Conservation (phyloP, 2,113 vertebrate genomes). For the Elaphurus davidianus region DNA sequence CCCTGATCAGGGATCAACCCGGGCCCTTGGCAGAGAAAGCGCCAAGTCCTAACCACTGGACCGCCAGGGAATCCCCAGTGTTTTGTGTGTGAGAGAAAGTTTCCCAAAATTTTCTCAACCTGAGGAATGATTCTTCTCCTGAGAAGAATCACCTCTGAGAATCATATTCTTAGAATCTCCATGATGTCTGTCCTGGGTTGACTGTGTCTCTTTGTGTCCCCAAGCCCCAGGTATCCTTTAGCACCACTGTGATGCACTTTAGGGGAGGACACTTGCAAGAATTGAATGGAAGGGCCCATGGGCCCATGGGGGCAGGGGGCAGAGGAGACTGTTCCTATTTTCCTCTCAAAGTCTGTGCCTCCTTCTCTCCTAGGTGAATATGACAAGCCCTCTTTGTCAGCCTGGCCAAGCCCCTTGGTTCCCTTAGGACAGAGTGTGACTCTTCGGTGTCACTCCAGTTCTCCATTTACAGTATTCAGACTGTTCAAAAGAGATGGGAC, state of each 20-base stretch:
- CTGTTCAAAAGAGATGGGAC: not conserved
- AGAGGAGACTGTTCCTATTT: fast-evolving
- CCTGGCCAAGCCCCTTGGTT: not conserved
- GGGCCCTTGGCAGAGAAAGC: not conserved
- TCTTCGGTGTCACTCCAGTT: fast-evolving
- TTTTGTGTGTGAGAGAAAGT: not conserved
- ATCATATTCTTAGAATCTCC: not conserved
- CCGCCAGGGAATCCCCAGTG: not conserved
- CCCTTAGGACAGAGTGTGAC: not conserved
- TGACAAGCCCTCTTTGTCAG: not conserved
- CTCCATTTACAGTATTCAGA: not conserved
- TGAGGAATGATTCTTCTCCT: not conserved
- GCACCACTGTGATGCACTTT: not conserved
- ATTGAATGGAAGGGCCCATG: no score
- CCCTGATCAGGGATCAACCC: fast-evolving
- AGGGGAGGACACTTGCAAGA: fast-evolving
- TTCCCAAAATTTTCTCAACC: not conserved
- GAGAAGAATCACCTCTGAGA: no score
- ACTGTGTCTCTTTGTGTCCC: not conserved
- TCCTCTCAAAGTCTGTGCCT: not conserved
- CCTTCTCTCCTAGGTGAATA: not conserved
- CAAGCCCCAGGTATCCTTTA: not conserved
- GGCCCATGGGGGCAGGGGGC: fast-evolving
- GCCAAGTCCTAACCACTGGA: not conserved
- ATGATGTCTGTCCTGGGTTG: fast-evolving